Percentiles rank a stretch among this genome's conserved stretches.
phyloP scores from a whole-genome alignment of 2,113 vertebrate genomes.

The Albula goreensis region DNA sequence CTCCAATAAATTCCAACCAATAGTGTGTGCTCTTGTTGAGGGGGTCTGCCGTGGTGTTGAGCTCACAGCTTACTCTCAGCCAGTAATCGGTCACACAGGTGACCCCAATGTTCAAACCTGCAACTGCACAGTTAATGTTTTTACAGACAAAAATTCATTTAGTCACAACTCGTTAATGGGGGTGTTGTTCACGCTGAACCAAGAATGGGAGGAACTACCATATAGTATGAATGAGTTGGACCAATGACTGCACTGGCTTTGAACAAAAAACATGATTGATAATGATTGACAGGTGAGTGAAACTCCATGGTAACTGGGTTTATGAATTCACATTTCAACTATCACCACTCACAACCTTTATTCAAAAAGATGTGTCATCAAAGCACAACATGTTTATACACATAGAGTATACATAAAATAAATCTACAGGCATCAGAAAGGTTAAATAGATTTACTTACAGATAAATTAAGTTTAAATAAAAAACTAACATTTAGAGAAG shows the following conservation, averaged over 20 bases:
- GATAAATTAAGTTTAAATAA: background rate
- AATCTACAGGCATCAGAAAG: background rate
- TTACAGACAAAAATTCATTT: too few species aligned
- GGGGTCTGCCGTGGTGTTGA: background rate
- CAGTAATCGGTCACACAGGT: slow-evolving; percentile 19
- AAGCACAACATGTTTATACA: background rate
- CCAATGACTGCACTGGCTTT: too few species aligned
- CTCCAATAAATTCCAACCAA: slow-evolving; percentile 1
- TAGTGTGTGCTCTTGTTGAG: background rate
- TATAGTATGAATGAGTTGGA: too few species aligned
- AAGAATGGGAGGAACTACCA: too few species aligned
- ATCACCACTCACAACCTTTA: background rate
- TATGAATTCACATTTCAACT: background rate
- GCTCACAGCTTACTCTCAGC: slow-evolving; percentile 12
- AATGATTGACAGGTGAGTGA: too few species aligned
- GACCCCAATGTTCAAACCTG: background rate
- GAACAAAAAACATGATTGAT: too few species aligned
- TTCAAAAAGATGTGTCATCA: background rate
- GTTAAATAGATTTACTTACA: background rate
- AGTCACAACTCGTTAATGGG: too few species aligned
- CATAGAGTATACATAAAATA: background rate
- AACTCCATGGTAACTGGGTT: too few species aligned
- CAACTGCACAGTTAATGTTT: too few species aligned
- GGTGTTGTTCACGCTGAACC: too few species aligned
- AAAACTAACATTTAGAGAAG: background rate